These are phyloP conservation scores for Epinephelus malabaricus DNA, from an alignment of 2,797 vertebrate genomes.

Conservation along the genomic window DNA sequence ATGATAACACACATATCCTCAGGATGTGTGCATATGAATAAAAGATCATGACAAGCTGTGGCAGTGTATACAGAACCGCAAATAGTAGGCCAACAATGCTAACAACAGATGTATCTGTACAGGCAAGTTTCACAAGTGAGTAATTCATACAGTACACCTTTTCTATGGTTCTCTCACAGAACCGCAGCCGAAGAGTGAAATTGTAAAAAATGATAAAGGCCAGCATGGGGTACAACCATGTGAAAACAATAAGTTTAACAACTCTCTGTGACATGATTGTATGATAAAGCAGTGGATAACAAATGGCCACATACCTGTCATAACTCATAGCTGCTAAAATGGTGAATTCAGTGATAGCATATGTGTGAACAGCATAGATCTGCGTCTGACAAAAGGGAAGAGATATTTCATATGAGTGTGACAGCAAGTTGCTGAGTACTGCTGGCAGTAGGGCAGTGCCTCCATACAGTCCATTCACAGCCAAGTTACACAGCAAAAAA, in stretches of 20 bases:
- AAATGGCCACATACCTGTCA: constrained; percentile 74
- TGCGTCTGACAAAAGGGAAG: constrained; percentile 59
- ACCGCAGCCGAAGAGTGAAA: constrained; percentile 43
- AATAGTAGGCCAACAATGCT: constrained; percentile 53
- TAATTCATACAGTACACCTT: constrained; percentile 69
- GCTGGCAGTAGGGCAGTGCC: constrained; percentile 64
- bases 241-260: constrained; percentile 53
- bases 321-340: constrained; percentile 76
- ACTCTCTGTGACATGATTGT: constrained; percentile 63
- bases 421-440: constrained; percentile 53
- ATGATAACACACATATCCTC: constrained; percentile 56
- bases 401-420: constrained; percentile 51
- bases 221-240: constrained; percentile 67
- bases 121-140: constrained; percentile 64
- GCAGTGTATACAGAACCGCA: constrained; percentile 33
- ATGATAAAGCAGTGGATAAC: constrained; percentile 69
- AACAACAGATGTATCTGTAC: constrained; percentile 43
- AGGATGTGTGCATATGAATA: constrained; percentile 72
- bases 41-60: constrained; percentile 63
- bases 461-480: constrained; percentile 68
- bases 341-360: constrained; percentile 67
- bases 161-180: constrained; percentile 60
- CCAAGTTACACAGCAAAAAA: constrained; percentile 67
- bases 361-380: constrained; percentile 68
- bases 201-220: constrained; percentile 48